Evolutionary conservation across 2,113 vertebrate species (phyloP), one percentile per base, ranked within the genome.

Genomic region (Anguilla japonica): DNA sequence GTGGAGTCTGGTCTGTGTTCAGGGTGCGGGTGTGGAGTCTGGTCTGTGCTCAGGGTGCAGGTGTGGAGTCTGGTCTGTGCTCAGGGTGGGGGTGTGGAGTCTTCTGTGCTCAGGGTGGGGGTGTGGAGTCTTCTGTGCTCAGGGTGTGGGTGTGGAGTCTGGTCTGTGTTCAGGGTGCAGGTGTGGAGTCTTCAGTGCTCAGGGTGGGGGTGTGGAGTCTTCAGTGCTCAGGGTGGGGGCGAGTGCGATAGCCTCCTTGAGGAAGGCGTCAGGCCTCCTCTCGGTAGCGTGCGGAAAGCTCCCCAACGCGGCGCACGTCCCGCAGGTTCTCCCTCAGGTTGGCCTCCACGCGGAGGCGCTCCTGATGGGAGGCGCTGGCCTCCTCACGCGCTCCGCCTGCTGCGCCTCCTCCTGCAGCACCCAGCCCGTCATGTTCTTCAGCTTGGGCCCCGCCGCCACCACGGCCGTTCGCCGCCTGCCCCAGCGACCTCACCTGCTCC

Each of bases 251-350:
- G 92, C 94, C 88, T 96, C 92, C 0, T 82, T 93, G 26, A 92
- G 75, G 9, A 96, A 56, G 3, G 88, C 88, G 0, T 85, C 89
- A n/a, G 3, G 93, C 94, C 85, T 85, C 90, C 71, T 96, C 87
- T 83, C 40, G 91, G 39, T 94, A 95, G 46, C n/a, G 75, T 13
- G 91, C n/a, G 0, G 89, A 94, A 83, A 92, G 79, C 90, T 95
- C 89, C 91, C 89, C 94, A 3, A 93, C 95, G 90, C 93, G 89
- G 2, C 6, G 88, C 18, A 91, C 82, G 89, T 95, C 94, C 85
- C 84, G 86, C 3, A 94, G 84, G 89, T 96, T 96, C 85, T 93
- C 92, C 84, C 89, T 87, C 85, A 95, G 91, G 83, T 96, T 94
- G 46, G 87, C 89, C 34, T 78, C 81, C 0, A 94, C 89, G 56